Evolutionary conservation across 1,140 invertebrate species (phyloP).

Genomic region (Drosophila suzukii): DNA sequence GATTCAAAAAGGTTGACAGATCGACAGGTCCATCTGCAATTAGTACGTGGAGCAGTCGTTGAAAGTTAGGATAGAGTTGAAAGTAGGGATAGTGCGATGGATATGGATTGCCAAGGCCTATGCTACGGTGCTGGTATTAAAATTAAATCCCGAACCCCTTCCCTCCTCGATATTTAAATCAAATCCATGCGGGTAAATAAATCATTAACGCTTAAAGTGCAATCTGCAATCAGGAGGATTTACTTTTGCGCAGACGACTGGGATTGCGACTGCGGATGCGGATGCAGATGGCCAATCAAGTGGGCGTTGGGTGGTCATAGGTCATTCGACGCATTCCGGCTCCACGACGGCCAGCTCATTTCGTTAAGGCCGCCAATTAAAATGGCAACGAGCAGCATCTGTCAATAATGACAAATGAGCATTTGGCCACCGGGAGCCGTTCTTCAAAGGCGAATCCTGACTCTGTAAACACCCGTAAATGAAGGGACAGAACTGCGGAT

Average conservation of each 20-base stretch:
- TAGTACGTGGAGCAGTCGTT: constrained; percentile 70
- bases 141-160: constrained; percentile 16
- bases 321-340: constrained; percentile 31
- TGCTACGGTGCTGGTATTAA: constrained; percentile 21
- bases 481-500: background rate
- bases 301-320: constrained; percentile 15
- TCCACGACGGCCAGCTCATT: constrained; percentile 60
- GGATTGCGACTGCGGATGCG: constrained; percentile 1
- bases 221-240: constrained; percentile 69
- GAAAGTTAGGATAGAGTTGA: constrained; percentile 53
- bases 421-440: constrained; percentile 53
- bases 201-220: constrained; percentile 78
- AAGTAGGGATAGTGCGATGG: constrained; percentile 27
- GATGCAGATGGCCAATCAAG: constrained; percentile 36
- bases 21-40: constrained; percentile 84
- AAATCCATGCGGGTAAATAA: constrained; percentile 74
- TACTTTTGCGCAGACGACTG: constrained; percentile 52
- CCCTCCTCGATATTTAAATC: constrained; percentile 60
- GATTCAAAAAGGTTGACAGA: constrained; percentile 84
- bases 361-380: constrained; percentile 79
- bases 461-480: constrained; percentile 40
- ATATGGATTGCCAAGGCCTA: constrained; percentile 7
- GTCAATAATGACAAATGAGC: constrained; percentile 82
- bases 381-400: constrained; percentile 77
- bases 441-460: constrained; percentile 28